A percentile compares a stretch with the other conserved stretches of the same genome.
These are phyloP conservation scores for Dolichallabes microphthalmus DNA, from an alignment of 2,113 vertebrate genomes.

Conservation along the genomic window DNA sequence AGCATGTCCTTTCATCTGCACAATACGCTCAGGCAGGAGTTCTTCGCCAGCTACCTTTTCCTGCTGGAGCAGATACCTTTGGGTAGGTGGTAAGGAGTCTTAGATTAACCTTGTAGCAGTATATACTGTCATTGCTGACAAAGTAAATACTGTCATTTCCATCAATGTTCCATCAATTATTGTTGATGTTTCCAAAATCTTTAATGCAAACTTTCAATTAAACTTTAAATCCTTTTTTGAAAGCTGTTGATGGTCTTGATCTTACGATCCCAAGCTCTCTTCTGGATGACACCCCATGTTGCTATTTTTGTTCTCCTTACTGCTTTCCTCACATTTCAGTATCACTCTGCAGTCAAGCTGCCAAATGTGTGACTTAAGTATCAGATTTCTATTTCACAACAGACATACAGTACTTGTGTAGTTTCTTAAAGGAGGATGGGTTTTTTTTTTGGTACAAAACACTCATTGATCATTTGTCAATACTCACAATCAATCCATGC, in stretches of 20 bases:
- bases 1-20: conserved; percentile 93
- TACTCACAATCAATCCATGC: neutral
- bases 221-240: neutral
- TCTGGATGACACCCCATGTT: neutral
- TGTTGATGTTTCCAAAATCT: neutral
- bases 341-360: conserved; percentile 14
- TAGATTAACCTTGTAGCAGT: too few species aligned
- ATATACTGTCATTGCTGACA: neutral
- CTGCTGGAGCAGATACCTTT: conserved; percentile 86
- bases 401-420: neutral
- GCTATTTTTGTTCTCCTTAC: conserved; percentile 40
- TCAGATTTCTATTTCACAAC: neutral
- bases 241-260: neutral
- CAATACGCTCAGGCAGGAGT: conserved; percentile 83
- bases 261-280: neutral
- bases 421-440: neutral
- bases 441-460: neutral
- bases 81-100: conserved; percentile 74
- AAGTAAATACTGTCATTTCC: neutral
- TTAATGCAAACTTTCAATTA: neutral
- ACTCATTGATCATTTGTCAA: neutral
- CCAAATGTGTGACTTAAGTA: conserved; percentile 6
- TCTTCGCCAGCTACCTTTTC: conserved; percentile 95
- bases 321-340: conserved; percentile 27
- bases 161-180: neutral